phyloP scores from a whole-genome alignment of 2,113 vertebrate genomes.

The Oryzias curvinotus region DNA sequence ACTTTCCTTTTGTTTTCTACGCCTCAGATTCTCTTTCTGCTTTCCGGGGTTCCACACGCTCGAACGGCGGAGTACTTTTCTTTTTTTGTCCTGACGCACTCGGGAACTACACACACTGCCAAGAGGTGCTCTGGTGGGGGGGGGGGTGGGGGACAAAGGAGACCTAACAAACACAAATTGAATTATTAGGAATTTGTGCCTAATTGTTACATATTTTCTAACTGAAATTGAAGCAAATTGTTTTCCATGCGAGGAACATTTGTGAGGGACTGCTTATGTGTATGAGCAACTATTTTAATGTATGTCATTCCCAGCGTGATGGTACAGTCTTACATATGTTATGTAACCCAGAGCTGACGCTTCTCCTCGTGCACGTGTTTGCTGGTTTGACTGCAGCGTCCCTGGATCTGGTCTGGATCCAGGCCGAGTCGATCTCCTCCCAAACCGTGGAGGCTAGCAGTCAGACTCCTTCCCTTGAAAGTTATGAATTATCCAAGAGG shows the following conservation, averaged over 20 bases:
- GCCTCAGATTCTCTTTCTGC: slow-evolving; percentile 58
- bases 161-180: slow-evolving; percentile 72
- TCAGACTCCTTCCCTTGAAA: slow-evolving; percentile 50
- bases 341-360: slow-evolving; percentile 75
- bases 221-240: slow-evolving; percentile 82
- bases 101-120: slow-evolving; percentile 78
- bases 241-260: slow-evolving; percentile 80
- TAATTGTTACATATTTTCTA: slow-evolving; percentile 84
- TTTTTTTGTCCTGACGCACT: slow-evolving; percentile 61
- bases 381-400: slow-evolving; percentile 57
- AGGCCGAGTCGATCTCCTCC: slow-evolving; percentile 41
- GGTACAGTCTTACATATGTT: slow-evolving; percentile 84
- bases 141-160: slow-evolving; percentile 48
- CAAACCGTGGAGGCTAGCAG: slow-evolving; percentile 52
- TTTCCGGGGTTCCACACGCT: slow-evolving; percentile 68
- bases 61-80: slow-evolving; percentile 67
- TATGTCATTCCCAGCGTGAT: slow-evolving; percentile 83
- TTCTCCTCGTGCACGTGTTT: slow-evolving; percentile 46
- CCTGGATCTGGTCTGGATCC: slow-evolving; percentile 46
- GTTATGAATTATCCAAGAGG: slow-evolving; percentile 47
- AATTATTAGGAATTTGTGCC: slow-evolving; percentile 81
- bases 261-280: slow-evolving; percentile 81
- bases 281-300: slow-evolving; percentile 78
- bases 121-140: slow-evolving; percentile 68
- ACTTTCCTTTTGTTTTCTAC: slow-evolving; percentile 58